Conservation (phyloP, 2,113 vertebrate genomes). For the Aegotheles bennettii region DNA sequence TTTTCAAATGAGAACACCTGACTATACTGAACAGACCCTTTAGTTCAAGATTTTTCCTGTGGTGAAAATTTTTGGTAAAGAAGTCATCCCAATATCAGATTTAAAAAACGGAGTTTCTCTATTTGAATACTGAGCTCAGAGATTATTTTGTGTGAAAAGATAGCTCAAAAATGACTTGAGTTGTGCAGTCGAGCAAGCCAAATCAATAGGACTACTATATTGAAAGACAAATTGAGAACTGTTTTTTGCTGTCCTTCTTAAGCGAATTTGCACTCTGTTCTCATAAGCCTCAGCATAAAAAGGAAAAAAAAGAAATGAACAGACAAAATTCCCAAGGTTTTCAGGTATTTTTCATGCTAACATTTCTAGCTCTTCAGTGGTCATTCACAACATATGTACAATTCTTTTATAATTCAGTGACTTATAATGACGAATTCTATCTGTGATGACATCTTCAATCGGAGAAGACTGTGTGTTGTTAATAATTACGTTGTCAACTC, state of each 20-base stretch:
- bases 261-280: neutral
- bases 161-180: neutral
- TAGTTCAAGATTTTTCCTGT: neutral
- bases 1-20: neutral
- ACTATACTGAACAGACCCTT: neutral
- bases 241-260: neutral
- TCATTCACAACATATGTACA: neutral
- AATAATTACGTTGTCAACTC: neutral
- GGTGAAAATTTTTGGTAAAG: neutral
- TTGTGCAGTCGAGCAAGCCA: neutral
- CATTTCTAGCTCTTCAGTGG: neutral
- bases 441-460: neutral
- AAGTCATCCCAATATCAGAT: neutral
- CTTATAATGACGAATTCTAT: neutral
- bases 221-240: neutral
- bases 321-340: neutral
- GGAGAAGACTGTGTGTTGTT: neutral
- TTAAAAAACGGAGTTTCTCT: neutral
- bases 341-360: neutral
- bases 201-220: neutral
- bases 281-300: neutral
- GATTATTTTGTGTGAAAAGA: neutral
- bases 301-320: neutral
- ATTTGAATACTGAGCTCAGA: neutral
- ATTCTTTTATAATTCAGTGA: neutral